Base-by-base conservation (phyloP, 2,888 invertebrate genomes). In the Drosophila limbata region DNA sequence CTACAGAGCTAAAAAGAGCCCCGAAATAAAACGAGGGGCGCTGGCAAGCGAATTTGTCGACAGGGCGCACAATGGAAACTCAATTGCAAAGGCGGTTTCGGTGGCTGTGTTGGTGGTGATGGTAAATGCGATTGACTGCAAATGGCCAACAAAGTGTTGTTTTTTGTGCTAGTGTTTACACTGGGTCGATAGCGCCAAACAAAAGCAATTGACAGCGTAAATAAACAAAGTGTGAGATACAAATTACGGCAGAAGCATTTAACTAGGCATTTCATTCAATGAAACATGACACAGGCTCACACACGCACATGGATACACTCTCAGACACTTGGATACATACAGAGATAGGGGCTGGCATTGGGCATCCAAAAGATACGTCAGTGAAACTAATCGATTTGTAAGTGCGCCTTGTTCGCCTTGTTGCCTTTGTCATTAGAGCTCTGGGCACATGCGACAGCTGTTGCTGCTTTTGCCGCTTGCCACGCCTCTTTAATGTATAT, bases 261-360 rank as follows among this genome's bases (percentile, higher is more conserved):
- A 83, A 81, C 86, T 72, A 81, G 86, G 71, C 84, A 86, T 84
- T 86, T 77, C 63, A 64, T 74, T 89, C 89, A 88, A 84, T 88
- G 89, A 72, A 84, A 86, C 74, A 68, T 55, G 72, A 72, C 72
- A 70, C 52, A 73, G 44, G 35, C 73, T 65, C 45, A 42, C 51
- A 63, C 51, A 50, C 45, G 35, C 40, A 42, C 33, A 40, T 17
- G 4, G 4, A 39, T 35, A 6, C 25, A 25, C 25, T n/a, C 5
- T 11, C 42, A 48, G 42, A 42, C 21, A 45, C 45, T 59, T 19
- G 35, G n/a, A 53, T 42, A 60, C 17, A 39, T 1, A 48, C 53
- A 64, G 15, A 63, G 57, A 55, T 47, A 17, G 39, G 45, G 53
- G 55, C 45, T 74, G 76, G 44, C 79, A 79, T 79, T 76, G 76